Percentiles rank a stretch among this genome's conserved stretches.
Conservation (phyloP, 1,140 invertebrate genomes). For the Trichoplusia ni region DNA sequence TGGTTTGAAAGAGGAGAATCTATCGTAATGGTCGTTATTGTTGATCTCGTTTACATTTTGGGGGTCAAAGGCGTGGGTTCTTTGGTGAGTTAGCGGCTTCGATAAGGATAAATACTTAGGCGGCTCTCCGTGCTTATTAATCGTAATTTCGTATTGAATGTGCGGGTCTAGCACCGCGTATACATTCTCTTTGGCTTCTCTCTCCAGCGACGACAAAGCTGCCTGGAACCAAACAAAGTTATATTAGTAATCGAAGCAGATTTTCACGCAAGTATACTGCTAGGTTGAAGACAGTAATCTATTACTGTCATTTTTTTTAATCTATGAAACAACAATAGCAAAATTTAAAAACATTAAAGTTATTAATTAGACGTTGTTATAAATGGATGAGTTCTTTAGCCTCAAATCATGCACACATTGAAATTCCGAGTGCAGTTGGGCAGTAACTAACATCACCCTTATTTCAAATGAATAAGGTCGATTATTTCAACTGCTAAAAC, state of each 20-base stretch:
- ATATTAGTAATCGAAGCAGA: neutral
- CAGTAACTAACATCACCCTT: no score
- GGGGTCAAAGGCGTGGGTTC: constrained; percentile 72
- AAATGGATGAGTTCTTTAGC: neutral
- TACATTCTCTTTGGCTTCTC: constrained; percentile 81
- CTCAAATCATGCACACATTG: no score
- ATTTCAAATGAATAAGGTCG: no score
- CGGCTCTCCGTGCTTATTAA: constrained; percentile 78
- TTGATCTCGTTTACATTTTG: constrained; percentile 64
- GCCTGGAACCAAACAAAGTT: constrained; percentile 50
- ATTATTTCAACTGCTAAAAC: neutral
- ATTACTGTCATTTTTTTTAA: no score
- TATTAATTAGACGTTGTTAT: neutral
- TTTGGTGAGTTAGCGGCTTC: constrained; percentile 77
- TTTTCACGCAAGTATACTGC: no score
- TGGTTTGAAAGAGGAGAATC: constrained; percentile 61
- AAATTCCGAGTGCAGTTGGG: no score
- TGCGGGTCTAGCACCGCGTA: constrained; percentile 80
- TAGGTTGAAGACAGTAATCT: no score
- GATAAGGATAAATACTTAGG: constrained; percentile 80
- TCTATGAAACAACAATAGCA: no score
- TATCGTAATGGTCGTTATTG: constrained; percentile 57
- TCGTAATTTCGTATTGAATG: constrained; percentile 81
- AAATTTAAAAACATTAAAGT: no score
- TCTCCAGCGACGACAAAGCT: constrained; percentile 69